phyloP scores from a whole-genome alignment of 1,140 invertebrate genomes.

The Pinna nobilis region DNA sequence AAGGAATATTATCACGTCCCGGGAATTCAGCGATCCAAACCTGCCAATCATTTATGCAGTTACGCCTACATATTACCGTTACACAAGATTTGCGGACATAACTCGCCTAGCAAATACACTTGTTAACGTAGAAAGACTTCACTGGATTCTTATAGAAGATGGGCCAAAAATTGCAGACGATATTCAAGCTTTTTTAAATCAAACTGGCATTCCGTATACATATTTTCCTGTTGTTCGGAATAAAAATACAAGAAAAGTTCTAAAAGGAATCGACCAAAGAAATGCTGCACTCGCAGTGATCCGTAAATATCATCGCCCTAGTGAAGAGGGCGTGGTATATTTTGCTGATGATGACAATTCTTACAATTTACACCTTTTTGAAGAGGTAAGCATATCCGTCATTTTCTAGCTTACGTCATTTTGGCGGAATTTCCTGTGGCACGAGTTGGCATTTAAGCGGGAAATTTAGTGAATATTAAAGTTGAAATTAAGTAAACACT shows the following conservation, averaged over 20 bases:
- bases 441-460: no score
- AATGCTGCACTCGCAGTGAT: constrained; percentile 94
- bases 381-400: constrained; percentile 81
- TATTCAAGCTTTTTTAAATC: constrained; percentile 87
- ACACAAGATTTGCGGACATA: constrained; percentile 96
- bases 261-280: constrained; percentile 93
- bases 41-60: constrained; percentile 80
- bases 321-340: constrained; percentile 84
- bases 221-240: constrained; percentile 86
- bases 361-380: constrained; percentile 91
- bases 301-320: constrained; percentile 75
- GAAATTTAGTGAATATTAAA: no score
- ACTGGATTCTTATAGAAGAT: constrained; percentile 98
- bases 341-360: constrained; percentile 99
- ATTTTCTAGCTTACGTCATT: no score
- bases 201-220: constrained; percentile 84
- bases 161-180: constrained; percentile 83
- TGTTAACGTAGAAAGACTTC: constrained; percentile 89
- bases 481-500: no score
- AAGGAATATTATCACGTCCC: constrained; percentile 4
- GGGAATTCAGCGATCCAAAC: background rate
- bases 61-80: constrained; percentile 92
- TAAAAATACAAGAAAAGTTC: constrained; percentile 81
- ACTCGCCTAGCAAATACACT: constrained; percentile 93
- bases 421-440: no score